Base-by-base conservation (phyloP, 2,888 invertebrate species). In the Taenaris catops region DNA sequence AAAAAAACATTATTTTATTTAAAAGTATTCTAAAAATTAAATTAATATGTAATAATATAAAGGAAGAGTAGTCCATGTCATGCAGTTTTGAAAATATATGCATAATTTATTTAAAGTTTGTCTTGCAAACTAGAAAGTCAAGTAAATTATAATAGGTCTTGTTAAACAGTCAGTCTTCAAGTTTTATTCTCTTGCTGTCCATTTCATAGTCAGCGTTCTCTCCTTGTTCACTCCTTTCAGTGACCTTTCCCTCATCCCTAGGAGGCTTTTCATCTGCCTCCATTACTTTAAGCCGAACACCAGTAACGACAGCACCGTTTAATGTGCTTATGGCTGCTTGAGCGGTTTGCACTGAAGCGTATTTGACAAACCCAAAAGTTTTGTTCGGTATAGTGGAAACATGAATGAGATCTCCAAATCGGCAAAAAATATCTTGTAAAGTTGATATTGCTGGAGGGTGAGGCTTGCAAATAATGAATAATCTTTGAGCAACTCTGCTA, bases 301-400 rank as follows among this genome's bases (percentile, higher is more conserved):
- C 96, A 62, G 92, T 92, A 31, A 97, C 89, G 57, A 93, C 93
- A 33, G 94, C 93, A 1, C 95, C 96, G 68, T 98, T 94, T 17
- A 98, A 71, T 4, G 65, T 66, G 25, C 41, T 62, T 29, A 95
- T 94, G 2, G 96, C 96, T 48, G 91, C 89, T 46, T 91, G 89
- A 0, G 97, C 97, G 43, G 94, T 91, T 26, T 91, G 91, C 34
- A 89, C 88, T 18, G 89, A 91, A 2, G 96, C 94, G 83, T 94
- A 98, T 67, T 95, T 96, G 1, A 94, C 97, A 79, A 96, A 98
- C 0, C 97, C 97, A 81, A 94, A 97, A 61, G 95, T 97, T 72
- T 96, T 95, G 60, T 96, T 94, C 34, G 93, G 93, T 48, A 97
- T 87, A 70, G 96, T 91, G 61, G 94, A 95, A 1, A 97, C 94